Evolutionary conservation across 2,113 vertebrate genomes (phyloP).

Genomic region (Pristiophorus japonicus): DNA sequence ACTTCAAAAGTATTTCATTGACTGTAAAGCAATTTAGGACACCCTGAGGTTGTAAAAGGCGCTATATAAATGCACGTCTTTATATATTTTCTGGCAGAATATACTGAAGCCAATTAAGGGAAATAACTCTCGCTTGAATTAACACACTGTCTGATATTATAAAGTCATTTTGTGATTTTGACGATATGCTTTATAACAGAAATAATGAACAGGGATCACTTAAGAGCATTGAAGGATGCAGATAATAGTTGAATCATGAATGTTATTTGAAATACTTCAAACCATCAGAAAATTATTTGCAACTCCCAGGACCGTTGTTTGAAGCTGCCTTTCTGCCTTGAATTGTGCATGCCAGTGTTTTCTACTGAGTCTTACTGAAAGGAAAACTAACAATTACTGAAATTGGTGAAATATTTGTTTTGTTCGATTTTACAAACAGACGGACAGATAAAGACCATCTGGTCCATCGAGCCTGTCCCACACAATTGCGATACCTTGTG

Average conservation of each 20-base stretch:
- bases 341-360: background rate
- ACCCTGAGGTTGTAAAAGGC: background rate
- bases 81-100: background rate
- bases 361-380: background rate
- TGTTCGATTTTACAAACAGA: background rate
- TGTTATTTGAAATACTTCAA: constrained; percentile 5
- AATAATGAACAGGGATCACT: constrained; percentile 34
- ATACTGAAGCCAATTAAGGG: constrained; percentile 16
- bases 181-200: constrained; percentile 30
- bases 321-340: background rate
- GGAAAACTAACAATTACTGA: background rate
- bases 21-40: background rate
- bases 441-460: too few species aligned
- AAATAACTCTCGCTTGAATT: constrained; percentile 23
- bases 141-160: constrained; percentile 13
- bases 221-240: constrained; percentile 31
- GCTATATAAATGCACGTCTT: background rate
- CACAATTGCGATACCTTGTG: too few species aligned
- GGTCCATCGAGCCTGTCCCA: too few species aligned
- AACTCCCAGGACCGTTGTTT: background rate
- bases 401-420: background rate
- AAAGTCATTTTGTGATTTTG: constrained; percentile 37
- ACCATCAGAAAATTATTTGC: constrained; percentile 6
- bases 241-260: constrained; percentile 31
- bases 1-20: background rate